These are phyloP conservation scores for Papilio polyxenes DNA, from an alignment of 1,140 invertebrate genomes.

Conservation along the genomic window DNA sequence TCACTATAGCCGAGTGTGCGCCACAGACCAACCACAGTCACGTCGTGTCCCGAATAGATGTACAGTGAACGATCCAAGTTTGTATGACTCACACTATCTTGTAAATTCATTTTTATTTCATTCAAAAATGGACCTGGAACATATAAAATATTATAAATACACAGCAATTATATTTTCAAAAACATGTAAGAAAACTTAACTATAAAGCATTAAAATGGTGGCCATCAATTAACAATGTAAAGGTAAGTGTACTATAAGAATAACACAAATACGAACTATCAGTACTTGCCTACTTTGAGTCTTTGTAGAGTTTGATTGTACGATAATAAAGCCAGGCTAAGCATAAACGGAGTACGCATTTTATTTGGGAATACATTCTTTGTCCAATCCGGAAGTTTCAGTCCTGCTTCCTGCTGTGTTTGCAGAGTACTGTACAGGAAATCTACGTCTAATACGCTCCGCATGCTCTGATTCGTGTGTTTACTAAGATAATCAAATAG, in stretches of 20 bases:
- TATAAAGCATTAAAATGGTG: not conserved
- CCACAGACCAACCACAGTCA: conserved; percentile 86
- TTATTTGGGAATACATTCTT: conserved; percentile 85
- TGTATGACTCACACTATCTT: conserved; percentile 50
- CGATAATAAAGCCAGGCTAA: conserved; percentile 86
- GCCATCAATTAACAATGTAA: not conserved
- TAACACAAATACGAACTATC: not conserved
- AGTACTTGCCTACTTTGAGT: conserved; percentile 84
- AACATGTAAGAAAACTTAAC: not conserved
- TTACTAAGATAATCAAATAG: conserved; percentile 84
- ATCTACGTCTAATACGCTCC: conserved; percentile 85
- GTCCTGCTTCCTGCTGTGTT: conserved; percentile 84
- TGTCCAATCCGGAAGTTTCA: conserved; percentile 87
- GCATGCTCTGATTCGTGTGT: conserved; percentile 85
- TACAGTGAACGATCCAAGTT: conserved; percentile 60
- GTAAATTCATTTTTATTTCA: conserved; percentile 63
- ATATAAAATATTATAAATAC: conserved; percentile 26
- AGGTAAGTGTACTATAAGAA: not conserved
- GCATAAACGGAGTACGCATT: conserved; percentile 84
- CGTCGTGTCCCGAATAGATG: conserved; percentile 87
- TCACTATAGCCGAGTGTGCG: conserved; percentile 84
- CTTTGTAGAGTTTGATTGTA: conserved; percentile 86
- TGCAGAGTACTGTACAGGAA: conserved; percentile 87
- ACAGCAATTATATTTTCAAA: too few relatives aligned
- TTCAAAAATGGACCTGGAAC: conserved; percentile 79